These are phyloP conservation scores for Tethya wilhelma DNA, from an alignment of 37 sponge, comb jelly and placozoan species.

Conservation along the genomic window DNA sequence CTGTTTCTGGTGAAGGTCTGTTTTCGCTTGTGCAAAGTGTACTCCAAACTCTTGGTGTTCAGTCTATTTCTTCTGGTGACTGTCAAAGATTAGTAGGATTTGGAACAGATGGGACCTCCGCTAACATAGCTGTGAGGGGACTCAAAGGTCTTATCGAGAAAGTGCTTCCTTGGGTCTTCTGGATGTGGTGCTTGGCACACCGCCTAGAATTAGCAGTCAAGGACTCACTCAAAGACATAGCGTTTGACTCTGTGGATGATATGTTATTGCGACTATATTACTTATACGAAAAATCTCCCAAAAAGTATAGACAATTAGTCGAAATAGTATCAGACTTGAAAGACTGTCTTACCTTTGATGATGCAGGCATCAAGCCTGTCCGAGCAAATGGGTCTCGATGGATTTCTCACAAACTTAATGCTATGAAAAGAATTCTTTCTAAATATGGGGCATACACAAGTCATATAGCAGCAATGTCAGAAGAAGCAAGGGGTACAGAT, in stretches of 20 bases:
- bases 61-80: slow-evolving; percentile 14
- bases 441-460: slow-evolving; percentile 77
- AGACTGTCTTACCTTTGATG: slow-evolving; percentile 47
- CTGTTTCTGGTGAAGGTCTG: slow-evolving; percentile 48
- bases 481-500: slow-evolving; percentile 44
- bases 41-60: slow-evolving; percentile 45
- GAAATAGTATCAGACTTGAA: slow-evolving; percentile 56
- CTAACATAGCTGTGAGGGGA: slow-evolving; percentile 38
- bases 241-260: slow-evolving; percentile 69
- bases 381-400: slow-evolving; percentile 53
- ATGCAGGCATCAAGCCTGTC: slow-evolving; percentile 46
- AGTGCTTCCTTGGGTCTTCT: slow-evolving; percentile 70
- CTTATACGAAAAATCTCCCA: slow-evolving; percentile 66
- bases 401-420: slow-evolving; percentile 49
- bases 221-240: slow-evolving; percentile 62
- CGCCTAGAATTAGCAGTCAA: slow-evolving; percentile 61
- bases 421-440: slow-evolving; percentile 74
- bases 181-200: slow-evolving; percentile 86
- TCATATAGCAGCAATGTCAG: slow-evolving; percentile 63
- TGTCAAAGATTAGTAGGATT: slow-evolving; percentile 61
- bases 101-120: slow-evolving; percentile 70
- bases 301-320: slow-evolving; percentile 63
- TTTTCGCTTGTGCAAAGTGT: slow-evolving; percentile 29
- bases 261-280: slow-evolving; percentile 66
- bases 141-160: slow-evolving; percentile 73